phyloP scores from a whole-genome alignment of 2,797 vertebrate species.

The Tokudaia tokunoshimensis region DNA sequence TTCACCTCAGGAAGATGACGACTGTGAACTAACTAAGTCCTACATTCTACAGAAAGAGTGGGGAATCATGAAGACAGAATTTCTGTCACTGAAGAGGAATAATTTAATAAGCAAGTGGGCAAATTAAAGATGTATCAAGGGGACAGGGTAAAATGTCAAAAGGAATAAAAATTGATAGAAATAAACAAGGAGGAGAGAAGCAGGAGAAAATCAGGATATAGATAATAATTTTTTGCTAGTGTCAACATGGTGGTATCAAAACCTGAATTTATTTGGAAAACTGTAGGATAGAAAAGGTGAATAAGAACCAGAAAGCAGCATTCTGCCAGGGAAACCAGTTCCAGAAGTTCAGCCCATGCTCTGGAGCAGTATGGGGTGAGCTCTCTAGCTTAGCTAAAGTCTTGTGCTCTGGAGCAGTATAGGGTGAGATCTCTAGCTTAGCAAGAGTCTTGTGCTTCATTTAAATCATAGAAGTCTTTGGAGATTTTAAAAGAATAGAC shows the following conservation, averaged over 20 bases:
- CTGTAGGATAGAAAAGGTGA: neutral
- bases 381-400: neutral
- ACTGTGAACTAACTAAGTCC: neutral
- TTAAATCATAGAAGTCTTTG: neutral
- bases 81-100: neutral
- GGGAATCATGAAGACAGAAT: fast-evolving
- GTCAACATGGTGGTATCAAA: neutral
- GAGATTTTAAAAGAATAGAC: neutral
- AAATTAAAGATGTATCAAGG: neutral
- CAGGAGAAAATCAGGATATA: too few relatives aligned
- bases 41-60: neutral
- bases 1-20: neutral
- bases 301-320: neutral
- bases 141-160: neutral
- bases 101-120: neutral
- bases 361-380: too few relatives aligned
- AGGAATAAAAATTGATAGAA: neutral
- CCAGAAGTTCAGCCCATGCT: neutral
- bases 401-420: too few relatives aligned
- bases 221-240: neutral
- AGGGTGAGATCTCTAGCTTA: too few relatives aligned
- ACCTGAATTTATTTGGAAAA: neutral
- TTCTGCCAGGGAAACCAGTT: neutral
- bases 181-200: fast-evolving
- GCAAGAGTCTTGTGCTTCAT: neutral